Evolutionary conservation across 2,113 vertebrate genomes (phyloP).

Genomic region (Tupaia chinensis): DNA sequence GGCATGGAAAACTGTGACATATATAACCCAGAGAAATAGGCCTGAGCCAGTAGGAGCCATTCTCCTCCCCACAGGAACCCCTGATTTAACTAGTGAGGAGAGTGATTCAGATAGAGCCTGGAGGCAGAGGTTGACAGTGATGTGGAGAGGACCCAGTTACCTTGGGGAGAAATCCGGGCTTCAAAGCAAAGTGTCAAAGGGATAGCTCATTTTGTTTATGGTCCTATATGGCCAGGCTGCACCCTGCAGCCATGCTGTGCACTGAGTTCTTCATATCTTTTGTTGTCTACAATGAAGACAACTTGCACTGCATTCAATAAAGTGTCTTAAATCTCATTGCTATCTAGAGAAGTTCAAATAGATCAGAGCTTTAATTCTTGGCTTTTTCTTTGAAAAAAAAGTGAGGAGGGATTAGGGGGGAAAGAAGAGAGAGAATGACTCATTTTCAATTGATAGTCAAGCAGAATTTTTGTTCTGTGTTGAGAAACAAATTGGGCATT

Average conservation of each 20-base stretch:
- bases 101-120: conserved; percentile 47
- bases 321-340: not conserved
- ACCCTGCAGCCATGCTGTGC: not conserved
- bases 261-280: not conserved
- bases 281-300: not conserved
- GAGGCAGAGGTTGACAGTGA: conserved; percentile 57
- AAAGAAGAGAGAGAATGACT: not conserved
- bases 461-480: not conserved
- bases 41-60: conserved; percentile 68
- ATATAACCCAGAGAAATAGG: conserved; percentile 82
- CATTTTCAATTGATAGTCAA: not conserved
- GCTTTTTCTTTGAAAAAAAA: not conserved
- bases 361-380: not conserved
- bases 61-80: conserved; percentile 69
- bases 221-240: not conserved
- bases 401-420: no score
- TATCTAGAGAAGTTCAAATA: not conserved
- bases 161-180: conserved; percentile 43
- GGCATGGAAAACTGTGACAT: conserved; percentile 85
- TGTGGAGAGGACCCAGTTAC: not conserved
- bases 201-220: conserved; percentile 15
- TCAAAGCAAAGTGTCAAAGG: conserved; percentile 75
- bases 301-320: not conserved
- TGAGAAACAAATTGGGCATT: not conserved
- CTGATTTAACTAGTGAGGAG: conserved; percentile 27